phyloP scores from a whole-genome alignment of 2,888 invertebrate species.

The Hirtodrosophila alboralis region DNA sequence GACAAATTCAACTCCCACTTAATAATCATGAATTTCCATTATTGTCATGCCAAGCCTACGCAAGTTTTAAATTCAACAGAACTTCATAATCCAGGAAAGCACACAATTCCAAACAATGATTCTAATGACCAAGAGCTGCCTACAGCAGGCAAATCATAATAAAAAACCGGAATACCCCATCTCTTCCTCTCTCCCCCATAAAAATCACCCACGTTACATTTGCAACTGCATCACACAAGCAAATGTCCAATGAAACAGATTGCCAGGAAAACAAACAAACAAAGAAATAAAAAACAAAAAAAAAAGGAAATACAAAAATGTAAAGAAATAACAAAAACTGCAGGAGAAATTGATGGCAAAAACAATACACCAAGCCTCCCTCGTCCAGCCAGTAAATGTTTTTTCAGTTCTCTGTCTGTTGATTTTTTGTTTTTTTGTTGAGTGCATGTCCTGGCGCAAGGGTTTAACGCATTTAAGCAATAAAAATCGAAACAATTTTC shows the following conservation, averaged over 20 bases:
- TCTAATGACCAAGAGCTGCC: slow-evolving; percentile 74
- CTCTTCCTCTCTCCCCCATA: not conserved
- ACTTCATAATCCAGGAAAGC: slow-evolving; percentile 9
- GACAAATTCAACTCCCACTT: not conserved
- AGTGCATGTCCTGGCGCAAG: slow-evolving; percentile 65
- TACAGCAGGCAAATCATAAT: slow-evolving; percentile 38
- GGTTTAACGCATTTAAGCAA: slow-evolving; percentile 80
- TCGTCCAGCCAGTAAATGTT: slow-evolving; percentile 8
- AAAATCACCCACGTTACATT: slow-evolving; percentile 35
- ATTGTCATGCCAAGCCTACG: slow-evolving; percentile 2
- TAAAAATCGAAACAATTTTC: slow-evolving; percentile 80
- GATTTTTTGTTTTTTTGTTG: slow-evolving; percentile 13
- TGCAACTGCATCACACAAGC: slow-evolving; percentile 65
- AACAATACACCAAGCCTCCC: slow-evolving; percentile 43
- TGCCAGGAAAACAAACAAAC: slow-evolving; percentile 64
- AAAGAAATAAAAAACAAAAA: no score
- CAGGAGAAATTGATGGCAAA: slow-evolving; percentile 71
- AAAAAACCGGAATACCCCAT: slow-evolving; percentile 21
- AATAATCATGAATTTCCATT: not conserved
- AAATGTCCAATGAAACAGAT: slow-evolving; percentile 77
- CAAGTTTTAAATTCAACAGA: slow-evolving; percentile 7
- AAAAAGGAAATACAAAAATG: slow-evolving; percentile 31
- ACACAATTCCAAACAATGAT: slow-evolving; percentile 46
- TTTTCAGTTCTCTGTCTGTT: slow-evolving; percentile 3
- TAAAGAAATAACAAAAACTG: slow-evolving; percentile 45